Base-by-base conservation (phyloP, 2,797 vertebrate genomes). In the Mormyrus proboscirostris region DNA sequence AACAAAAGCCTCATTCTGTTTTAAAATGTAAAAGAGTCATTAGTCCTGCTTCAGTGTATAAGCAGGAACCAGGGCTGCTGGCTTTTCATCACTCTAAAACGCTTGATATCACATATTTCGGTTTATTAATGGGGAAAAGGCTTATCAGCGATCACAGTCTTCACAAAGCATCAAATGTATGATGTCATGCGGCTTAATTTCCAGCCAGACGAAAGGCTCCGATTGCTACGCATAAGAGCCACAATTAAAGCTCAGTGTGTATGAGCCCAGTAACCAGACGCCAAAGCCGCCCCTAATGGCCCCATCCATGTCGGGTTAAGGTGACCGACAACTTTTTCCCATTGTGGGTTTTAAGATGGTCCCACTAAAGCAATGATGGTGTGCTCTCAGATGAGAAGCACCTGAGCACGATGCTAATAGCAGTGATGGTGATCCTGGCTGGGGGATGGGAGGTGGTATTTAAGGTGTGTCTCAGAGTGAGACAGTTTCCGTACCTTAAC, bases 161-260 rank as follows among this genome's bases (percentile, higher is more conserved):
- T 29, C 50, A 79, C 9, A 51, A 51, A 51, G 47, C 83, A 53
- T 51, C 47, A 14, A 25, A 53, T 79, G 73, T 79, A 79, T 79
- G 73, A 79, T 79, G 73, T 79, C 47, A 51, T 38, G 50, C 50
- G 6, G 50, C 50, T 38, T 55, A 87, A 87, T 55, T 87, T 87
- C 85, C 85, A 57, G 14, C 85, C 85, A 33, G 65, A 33, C 50
- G 33, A 51, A 38, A 25, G 33, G 49, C n/a, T 87, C 55, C 38
- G 14, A 51, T 88, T 88, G 62, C 69, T 9, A 88, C 22, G 65
- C 62, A 69, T 65, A 65, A 88, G 50, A 76, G 44, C 62, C 65
- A 51, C 62, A 51, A 79, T 88, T 76, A 53, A 88, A 10, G 47
- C 59, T 69, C 19, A 53, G 25, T 51, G 33, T 14, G 49, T 79